Conservation (phyloP, 2,888 invertebrate species). For the Ectemnius continuus region DNA sequence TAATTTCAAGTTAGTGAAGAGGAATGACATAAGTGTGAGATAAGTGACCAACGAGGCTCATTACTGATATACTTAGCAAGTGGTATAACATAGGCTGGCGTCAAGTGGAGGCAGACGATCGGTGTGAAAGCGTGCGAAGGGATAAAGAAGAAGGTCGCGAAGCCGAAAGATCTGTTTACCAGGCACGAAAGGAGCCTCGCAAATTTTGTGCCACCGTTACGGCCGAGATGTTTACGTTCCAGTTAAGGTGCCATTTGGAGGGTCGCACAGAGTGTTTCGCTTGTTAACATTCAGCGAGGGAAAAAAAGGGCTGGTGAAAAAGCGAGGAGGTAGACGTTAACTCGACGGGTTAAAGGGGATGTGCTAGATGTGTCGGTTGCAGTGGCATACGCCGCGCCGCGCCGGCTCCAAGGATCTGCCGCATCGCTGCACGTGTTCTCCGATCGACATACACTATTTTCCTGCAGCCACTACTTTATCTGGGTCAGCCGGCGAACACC, state of each 20-base stretch:
- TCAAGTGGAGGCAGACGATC: not conserved
- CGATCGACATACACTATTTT: not conserved
- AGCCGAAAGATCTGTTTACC: too few species aligned
- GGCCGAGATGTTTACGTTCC: too few species aligned
- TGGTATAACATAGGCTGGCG: not conserved
- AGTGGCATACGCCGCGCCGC: not conserved
- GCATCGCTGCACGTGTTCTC: constrained; percentile 21
- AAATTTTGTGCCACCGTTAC: too few species aligned
- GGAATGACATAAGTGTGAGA: too few species aligned
- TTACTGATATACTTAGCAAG: too few species aligned
- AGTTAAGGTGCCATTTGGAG: too few species aligned
- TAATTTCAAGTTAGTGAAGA: too few species aligned
- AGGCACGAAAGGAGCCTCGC: too few species aligned
- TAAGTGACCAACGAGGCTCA: too few species aligned
- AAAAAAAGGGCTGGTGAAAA: constrained; percentile 23
- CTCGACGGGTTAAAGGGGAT: constrained; percentile 48
- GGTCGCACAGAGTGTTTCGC: too few species aligned
- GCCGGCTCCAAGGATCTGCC: not conserved
- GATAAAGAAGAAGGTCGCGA: too few species aligned
- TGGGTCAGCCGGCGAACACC: not conserved
- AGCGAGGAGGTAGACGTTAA: constrained; percentile 30
- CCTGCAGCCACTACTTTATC: not conserved
- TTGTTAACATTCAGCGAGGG: constrained; percentile 16
- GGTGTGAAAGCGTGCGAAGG: constrained; percentile 1
- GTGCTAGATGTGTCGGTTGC: constrained; percentile 13